phyloP scores from a whole-genome alignment of 2,888 invertebrate genomes.

The Tenodera sinensis region DNA sequence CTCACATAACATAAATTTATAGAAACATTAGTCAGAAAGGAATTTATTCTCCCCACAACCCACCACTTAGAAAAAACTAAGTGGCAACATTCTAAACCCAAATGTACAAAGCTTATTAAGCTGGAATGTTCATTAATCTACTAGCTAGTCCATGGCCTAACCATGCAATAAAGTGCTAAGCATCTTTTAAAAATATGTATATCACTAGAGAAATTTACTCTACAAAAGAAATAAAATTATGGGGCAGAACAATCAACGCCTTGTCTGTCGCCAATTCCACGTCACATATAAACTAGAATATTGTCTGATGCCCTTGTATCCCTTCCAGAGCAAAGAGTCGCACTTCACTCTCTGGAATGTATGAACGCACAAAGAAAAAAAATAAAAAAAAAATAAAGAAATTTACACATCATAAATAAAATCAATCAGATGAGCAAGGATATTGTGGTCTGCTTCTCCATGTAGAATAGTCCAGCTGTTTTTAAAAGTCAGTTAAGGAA shows the following conservation, averaged over 20 bases:
- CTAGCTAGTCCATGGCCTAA: constrained; percentile 8
- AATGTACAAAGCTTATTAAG: constrained; percentile 13
- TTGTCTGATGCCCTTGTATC: constrained; percentile 49
- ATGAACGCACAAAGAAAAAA: constrained; percentile 33
- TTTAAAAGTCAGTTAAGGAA: constrained; percentile 23
- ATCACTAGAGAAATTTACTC: constrained; percentile 5
- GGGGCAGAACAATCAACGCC: constrained; percentile 10
- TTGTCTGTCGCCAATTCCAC: constrained; percentile 2
- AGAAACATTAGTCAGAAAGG: constrained; percentile 24
- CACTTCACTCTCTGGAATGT: constrained; percentile 46
- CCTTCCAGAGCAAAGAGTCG: constrained; percentile 44
- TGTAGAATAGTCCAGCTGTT: constrained; percentile 12
- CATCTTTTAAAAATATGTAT: constrained; percentile 2
- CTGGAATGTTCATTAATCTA: constrained; percentile 26
- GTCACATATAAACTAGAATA: constrained; percentile 8
- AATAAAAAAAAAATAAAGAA: neutral
- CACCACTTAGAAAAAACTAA: neutral
- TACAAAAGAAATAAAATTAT: neutral
- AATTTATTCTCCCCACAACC: constrained; percentile 21
- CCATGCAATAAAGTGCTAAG: constrained; percentile 19
- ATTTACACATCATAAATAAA: constrained; percentile 28
- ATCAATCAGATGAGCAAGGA: constrained; percentile 32
- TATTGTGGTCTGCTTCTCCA: constrained; percentile 32
- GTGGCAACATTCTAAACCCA: constrained; percentile 10
- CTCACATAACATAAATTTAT: constrained; percentile 25